Base-by-base conservation (phyloP, 2,113 vertebrate genomes). In the Embiotoca jacksoni region DNA sequence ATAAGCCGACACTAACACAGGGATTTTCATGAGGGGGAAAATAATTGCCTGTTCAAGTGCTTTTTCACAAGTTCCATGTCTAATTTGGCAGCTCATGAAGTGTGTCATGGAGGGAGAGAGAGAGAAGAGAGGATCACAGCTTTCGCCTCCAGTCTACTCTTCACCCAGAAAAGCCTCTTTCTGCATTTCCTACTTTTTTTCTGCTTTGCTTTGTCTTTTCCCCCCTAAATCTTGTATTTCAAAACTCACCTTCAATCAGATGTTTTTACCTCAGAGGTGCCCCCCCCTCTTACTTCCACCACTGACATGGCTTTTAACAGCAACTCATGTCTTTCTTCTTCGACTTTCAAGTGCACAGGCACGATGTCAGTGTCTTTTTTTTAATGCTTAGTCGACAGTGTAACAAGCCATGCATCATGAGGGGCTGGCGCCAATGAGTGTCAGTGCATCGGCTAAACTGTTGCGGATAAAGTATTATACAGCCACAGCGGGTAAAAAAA, bases 11-110 rank as follows among this genome's bases (percentile, higher is more conserved):
- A 75, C 78, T 70, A 79, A 87, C 62, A 32, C 75, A 55, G 52
- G 69, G 81, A 84, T 88, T 89, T 82, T 89, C 44, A 71, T 8
- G 49, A 72, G 81, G 69, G 75, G 65, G 7, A 15, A 72, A 81
- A 86, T 90, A 90, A 89, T 89, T 92, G 87, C 80, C 81, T 85
- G 81, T 85, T 92, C 71, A 88, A 85, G 82, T 85, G 72, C 60
- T 90, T 89, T 88, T 90, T 82, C 68, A 84, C 53, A 86, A 88
- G 72, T 90, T 89, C 69, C 50, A 72, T 61, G 6, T 90, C 73
- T 85, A 87, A 92, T 90, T 86, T 90, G 85, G 83, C 82, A 84
- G 73, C 80, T 85, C 75, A 70, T 89, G 85, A 86, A 80, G 86
- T 88, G 85, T 91, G 88, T 87, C 84, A 87, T 74, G 50, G 54